Percentiles rank a stretch among this genome's conserved stretches.
These are phyloP conservation scores for Panagrolaimus sp. DNA, from an alignment of 1,140 invertebrate genomes.

Conservation along the genomic window DNA sequence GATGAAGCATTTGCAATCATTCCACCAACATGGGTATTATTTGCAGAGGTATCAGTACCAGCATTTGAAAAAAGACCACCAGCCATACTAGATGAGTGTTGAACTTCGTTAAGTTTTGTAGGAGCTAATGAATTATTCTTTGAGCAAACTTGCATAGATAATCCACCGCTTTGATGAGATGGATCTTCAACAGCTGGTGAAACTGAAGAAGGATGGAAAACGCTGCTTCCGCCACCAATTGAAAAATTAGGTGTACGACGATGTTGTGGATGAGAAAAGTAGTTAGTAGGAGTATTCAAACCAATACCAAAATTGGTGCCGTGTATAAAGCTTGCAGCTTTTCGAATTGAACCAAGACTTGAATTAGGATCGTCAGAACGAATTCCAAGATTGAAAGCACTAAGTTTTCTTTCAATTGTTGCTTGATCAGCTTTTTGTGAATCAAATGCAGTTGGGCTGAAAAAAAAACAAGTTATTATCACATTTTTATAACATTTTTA, in stretches of 20 bases:
- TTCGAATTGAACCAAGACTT: constrained; percentile 1
- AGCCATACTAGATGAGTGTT: not conserved
- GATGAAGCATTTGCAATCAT: not conserved
- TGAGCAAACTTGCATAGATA: constrained; percentile 11
- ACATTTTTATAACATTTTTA: too few species aligned
- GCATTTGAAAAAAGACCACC: constrained; percentile 12
- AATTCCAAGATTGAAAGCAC: constrained; percentile 10
- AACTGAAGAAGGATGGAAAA: not conserved
- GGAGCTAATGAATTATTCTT: not conserved
- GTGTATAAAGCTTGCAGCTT: constrained; percentile 4
- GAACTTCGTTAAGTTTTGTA: not conserved
- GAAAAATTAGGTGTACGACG: too few species aligned
- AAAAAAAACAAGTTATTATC: too few species aligned
- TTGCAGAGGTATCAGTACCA: not conserved
- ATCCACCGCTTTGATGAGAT: not conserved
- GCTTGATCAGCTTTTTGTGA: not conserved
- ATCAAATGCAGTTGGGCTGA: not conserved
- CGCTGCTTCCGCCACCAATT: not conserved
- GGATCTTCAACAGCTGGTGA: not conserved
- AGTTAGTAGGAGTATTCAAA: too few species aligned
- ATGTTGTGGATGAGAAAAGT: too few species aligned
- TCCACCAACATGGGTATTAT: not conserved
- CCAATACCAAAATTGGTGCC: constrained; percentile 9
- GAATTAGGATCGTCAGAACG: not conserved
- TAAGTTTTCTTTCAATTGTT: constrained; percentile 5